Evolutionary conservation across 2,113 vertebrate genomes (phyloP).

Genomic region (Oceanites oceanicus): DNA sequence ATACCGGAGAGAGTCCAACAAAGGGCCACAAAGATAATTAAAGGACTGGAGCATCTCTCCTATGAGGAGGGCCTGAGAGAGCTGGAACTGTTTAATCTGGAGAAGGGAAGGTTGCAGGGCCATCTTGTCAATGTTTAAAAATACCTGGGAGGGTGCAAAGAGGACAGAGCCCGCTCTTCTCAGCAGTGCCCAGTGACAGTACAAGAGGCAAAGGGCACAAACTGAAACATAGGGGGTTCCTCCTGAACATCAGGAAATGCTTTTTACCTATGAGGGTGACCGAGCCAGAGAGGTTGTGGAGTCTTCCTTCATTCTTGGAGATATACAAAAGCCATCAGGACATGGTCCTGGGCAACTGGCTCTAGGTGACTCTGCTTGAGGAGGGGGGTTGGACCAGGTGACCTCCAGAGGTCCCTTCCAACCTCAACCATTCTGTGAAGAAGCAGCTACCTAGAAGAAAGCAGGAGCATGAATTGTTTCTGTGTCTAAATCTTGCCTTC

Average conservation of each 20-base stretch:
- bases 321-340: not conserved
- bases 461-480: not conserved
- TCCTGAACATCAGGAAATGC: no score
- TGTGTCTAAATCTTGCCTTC: not conserved
- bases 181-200: no score
- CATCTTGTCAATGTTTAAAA: not conserved
- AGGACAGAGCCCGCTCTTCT: not conserved
- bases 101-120: not conserved
- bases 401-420: not conserved
- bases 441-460: not conserved
- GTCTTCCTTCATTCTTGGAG: not conserved
- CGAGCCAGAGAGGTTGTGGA: not conserved
- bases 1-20: not conserved
- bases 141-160: not conserved
- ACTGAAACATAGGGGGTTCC: no score
- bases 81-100: not conserved
- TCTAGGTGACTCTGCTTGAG: not conserved
- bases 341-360: not conserved
- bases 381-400: not conserved
- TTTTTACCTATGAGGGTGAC: no score
- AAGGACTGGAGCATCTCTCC: not conserved
- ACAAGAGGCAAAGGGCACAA: no score
- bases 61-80: not conserved
- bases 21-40: not conserved
- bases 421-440: not conserved